Percentiles rank a stretch among this genome's conserved stretches.
These are phyloP conservation scores for Heteromyza rotundicornis DNA, from an alignment of 2,888 invertebrate genomes.

Conservation along the genomic window DNA sequence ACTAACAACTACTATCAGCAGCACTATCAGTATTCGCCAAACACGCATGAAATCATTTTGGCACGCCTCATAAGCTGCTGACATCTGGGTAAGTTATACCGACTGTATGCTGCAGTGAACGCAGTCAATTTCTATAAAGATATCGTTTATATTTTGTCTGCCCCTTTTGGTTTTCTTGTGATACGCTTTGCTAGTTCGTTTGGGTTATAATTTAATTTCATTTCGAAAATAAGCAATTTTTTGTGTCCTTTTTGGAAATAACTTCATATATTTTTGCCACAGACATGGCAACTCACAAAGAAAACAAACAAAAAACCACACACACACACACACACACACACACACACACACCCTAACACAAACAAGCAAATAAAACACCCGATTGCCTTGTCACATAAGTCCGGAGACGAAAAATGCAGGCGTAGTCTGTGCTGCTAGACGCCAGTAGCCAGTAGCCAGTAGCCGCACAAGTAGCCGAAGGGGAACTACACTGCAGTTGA, in stretches of 20 bases:
- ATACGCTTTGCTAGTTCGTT: neutral
- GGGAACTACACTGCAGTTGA: neutral
- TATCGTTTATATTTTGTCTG: neutral
- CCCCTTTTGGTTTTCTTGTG: neutral
- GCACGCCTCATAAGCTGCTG: conserved; percentile 7
- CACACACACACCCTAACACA: neutral
- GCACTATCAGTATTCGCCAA: too few relatives aligned
- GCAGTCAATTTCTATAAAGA: neutral
- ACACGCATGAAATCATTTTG: neutral
- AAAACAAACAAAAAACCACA: neutral
- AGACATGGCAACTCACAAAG: too few relatives aligned
- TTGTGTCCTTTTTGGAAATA: too few relatives aligned
- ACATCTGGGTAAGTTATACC: neutral
- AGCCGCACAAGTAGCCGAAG: neutral
- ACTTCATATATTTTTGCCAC: too few relatives aligned
- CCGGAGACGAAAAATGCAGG: neutral
- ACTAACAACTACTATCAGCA: too few relatives aligned
- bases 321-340: neutral
- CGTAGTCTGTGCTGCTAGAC: neutral
- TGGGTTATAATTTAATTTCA: conserved; percentile 2
- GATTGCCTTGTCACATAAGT: neutral
- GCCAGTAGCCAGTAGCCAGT: neutral
- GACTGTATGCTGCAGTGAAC: too few relatives aligned
- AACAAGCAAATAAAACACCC: neutral
- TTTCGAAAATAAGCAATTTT: neutral